phyloP scores from a whole-genome alignment of 2,113 vertebrate genomes.

The Agapornis roseicollis region DNA sequence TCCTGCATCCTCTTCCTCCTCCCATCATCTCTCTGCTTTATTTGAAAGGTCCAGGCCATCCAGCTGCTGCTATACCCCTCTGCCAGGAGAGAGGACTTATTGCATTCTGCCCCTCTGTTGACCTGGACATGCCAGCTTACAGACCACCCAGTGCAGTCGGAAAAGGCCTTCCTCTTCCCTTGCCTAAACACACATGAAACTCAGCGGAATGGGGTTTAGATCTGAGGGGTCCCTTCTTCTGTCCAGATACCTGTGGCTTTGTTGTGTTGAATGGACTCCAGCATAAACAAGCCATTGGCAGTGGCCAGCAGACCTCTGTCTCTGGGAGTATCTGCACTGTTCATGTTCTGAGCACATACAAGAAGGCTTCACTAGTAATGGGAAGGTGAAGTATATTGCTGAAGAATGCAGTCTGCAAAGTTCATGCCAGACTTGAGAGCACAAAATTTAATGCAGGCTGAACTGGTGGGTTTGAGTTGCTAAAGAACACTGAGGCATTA shows the following conservation, averaged over 20 bases:
- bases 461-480: not conserved
- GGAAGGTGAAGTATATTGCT: fast-evolving
- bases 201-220: fast-evolving
- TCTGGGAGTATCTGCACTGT: not conserved
- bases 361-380: not conserved
- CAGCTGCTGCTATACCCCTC: not conserved
- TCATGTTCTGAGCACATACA: not conserved
- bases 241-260: not conserved
- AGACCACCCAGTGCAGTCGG: fast-evolving
- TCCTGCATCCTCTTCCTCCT: not conserved
- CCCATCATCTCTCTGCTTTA: not conserved
- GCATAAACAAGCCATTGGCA: fast-evolving
- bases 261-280: not conserved
- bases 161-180: not conserved
- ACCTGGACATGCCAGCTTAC: fast-evolving
- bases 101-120: not conserved
- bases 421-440: not conserved
- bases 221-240: not conserved
- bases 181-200: not conserved
- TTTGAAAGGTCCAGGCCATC: not conserved
- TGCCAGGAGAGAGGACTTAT: not conserved
- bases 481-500: not conserved
- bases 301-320: not conserved
- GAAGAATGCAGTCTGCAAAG: not conserved
- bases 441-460: not conserved